Evolutionary conservation across 1,140 invertebrate genomes (phyloP).

Genomic region (Capitella teleta): DNA sequence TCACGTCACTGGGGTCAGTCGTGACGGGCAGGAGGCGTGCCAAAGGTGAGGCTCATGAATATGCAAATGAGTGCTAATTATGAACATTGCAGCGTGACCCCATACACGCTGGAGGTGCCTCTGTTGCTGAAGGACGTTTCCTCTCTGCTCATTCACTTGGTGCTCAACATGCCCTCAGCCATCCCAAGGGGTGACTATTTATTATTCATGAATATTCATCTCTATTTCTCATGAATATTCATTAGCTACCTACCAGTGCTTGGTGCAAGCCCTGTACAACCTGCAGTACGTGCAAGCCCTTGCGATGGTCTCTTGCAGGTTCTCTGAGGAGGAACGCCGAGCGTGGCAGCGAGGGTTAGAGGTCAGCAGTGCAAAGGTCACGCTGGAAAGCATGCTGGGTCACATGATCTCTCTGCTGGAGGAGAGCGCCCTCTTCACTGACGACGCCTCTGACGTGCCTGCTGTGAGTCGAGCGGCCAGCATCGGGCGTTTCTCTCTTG

Average conservation of each 20-base stretch:
- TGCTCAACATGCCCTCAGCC: slow-evolving; percentile 69
- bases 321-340: slow-evolving; percentile 47
- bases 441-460: background rate
- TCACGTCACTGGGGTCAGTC: slow-evolving; percentile 36
- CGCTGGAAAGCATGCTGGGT: too few species aligned
- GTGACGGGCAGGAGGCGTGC: slow-evolving; percentile 7
- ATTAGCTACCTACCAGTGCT: slow-evolving; percentile 76
- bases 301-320: slow-evolving; percentile 55
- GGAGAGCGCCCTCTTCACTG: too few species aligned
- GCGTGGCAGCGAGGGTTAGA: slow-evolving; percentile 26
- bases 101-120: slow-evolving; percentile 58
- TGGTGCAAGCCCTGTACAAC: slow-evolving; percentile 77
- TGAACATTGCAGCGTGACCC: slow-evolving; percentile 25
- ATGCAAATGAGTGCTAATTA: background rate
- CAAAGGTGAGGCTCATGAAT: background rate
- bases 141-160: slow-evolving; percentile 72
- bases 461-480: background rate
- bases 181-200: slow-evolving; percentile 66
- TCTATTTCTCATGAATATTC: too few species aligned
- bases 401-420: background rate
- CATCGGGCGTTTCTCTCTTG: background rate
- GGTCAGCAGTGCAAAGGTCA: background rate
- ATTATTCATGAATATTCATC: too few species aligned
- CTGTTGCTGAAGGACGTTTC: slow-evolving; percentile 71
- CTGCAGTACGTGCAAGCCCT: slow-evolving; percentile 78